Evolutionary conservation across 1,140 invertebrate species (phyloP).

Genomic region (Tachypleus tridentatus): DNA sequence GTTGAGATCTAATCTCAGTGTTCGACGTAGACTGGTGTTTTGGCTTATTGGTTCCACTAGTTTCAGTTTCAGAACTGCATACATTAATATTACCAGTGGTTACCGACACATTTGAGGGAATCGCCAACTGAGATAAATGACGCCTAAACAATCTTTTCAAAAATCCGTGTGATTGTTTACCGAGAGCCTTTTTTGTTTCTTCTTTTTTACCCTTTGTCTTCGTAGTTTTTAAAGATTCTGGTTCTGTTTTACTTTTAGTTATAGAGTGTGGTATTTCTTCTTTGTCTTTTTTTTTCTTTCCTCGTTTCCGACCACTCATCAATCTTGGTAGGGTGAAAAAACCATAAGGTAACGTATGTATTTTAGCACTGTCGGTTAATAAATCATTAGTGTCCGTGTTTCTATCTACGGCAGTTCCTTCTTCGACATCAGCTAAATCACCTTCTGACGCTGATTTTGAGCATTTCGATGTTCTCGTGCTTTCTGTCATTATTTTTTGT

Average conservation of each 20-base stretch:
- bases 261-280: constrained; percentile 14
- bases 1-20: constrained; percentile 12
- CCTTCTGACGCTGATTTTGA: constrained; percentile 10
- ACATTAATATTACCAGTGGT: too few relatives aligned
- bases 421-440: constrained; percentile 9
- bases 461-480: too few relatives aligned
- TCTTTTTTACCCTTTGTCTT: background rate
- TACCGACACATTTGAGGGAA: background rate
- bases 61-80: background rate
- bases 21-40: constrained; percentile 9
- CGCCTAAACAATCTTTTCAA: constrained; percentile 7
- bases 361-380: constrained; percentile 6
- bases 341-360: background rate
- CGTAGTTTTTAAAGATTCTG: background rate
- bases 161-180: constrained; percentile 7
- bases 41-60: background rate
- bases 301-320: constrained; percentile 13
- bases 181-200: constrained; percentile 1
- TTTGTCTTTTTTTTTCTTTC: constrained; percentile 10
- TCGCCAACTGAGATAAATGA: constrained; percentile 5
- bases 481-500: too few relatives aligned
- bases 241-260: background rate
- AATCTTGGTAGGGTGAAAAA: constrained; percentile 16
- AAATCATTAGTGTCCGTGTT: background rate
- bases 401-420: background rate